Base-by-base conservation (phyloP, 2,888 invertebrate genomes). In the Seira sanloemensis region DNA sequence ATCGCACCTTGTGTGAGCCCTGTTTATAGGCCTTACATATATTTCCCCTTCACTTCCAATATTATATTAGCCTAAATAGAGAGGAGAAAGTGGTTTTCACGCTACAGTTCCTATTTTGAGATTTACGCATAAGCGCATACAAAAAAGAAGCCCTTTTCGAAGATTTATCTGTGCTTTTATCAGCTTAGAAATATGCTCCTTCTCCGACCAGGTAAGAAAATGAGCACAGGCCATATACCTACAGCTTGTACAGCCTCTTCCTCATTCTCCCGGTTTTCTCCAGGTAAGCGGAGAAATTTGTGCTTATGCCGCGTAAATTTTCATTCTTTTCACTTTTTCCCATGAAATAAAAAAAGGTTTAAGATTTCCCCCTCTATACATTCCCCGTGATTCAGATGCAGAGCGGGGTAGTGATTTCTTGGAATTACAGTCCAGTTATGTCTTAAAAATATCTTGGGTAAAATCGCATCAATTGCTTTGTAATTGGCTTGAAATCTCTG, bases 391-490 rank as follows among this genome's bases (percentile, higher is more conserved):
- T 37, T 37, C 37, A 37, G 12, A 37, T 37, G 37, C 37, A 37
- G 4, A 37, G 12, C 37, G 12, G 37, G 12, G 37, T 12, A 37
- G 37, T 37, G 37, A 37, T 37, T 37, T 12, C 37, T 37, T 12
- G 12, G 37, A 37, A 68, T 12, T 58, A 69, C 68, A 54, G 77
- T 77, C 73, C 62, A 74, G 62, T 71, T 37, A 67, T 75, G 58
- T 69, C 37, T 18, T 23, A 27, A 75, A 69, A 81, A 79, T 73
- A 79, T 79, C 67, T 37, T 37, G 67, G 67, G 62, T 68, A 24
- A 80, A 75, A 81, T 81, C 75, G 68, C 80, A 81, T 75, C 80
- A 81, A 81, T 81, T 81, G 80, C 69, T 75, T 69, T 81, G 75
- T 81, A 81, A 81, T 81, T 81, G 80, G 69, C 27, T 37, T 37